Evolutionary conservation across 2,888 invertebrate genomes (phyloP), one percentile per base, ranked within the genome.

Genomic region (Pollenia griseotomentosa): DNA sequence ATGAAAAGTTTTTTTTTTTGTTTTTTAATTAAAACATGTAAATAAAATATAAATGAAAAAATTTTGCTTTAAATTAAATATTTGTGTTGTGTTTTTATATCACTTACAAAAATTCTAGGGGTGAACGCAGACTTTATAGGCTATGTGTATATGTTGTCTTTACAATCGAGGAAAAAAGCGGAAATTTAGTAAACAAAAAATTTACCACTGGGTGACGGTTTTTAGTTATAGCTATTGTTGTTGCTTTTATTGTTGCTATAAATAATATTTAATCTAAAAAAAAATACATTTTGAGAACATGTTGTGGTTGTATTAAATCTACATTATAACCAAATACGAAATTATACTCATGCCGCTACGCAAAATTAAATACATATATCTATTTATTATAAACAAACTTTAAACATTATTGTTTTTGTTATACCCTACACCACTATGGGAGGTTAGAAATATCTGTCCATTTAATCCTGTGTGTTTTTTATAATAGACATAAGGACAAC

Each of bases 201-300:
- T 78, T 78, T 81, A 88, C 81, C 86, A 80, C 88, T 74, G 16
- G 74, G 70, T 70, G 83, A 57, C 51, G 61, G 65, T 68, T 73
- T 83, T 48, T 63, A 75, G 55, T 68, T 75, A 11, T 63, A 23
- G 48, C 61, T 61, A 11, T 83, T 75, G 46, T 83, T 65, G 48
- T 78, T 73, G 65, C 23, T 59, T 46, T 19, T 42, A 46, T 46
- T 53, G 61, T 61, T 70, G 46, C 74, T 82, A 77, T 65, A 53
- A 77, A 85, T 79, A 74, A 48, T 61, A 74, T 63, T 42, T 48
- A 83, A 71, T 59, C 74, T 79, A 42, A 19, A 71, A 12, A 40
- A 80, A 73, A 53, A 80, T 66, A 65, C 14, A 71, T 57, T 63
- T 33, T 16, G 55, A 42, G 9, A 53, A 10, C 42, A 55, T 71